These are phyloP conservation scores for Ciconia maguari DNA, from an alignment of 2,113 vertebrate species.

Conservation along the genomic window DNA sequence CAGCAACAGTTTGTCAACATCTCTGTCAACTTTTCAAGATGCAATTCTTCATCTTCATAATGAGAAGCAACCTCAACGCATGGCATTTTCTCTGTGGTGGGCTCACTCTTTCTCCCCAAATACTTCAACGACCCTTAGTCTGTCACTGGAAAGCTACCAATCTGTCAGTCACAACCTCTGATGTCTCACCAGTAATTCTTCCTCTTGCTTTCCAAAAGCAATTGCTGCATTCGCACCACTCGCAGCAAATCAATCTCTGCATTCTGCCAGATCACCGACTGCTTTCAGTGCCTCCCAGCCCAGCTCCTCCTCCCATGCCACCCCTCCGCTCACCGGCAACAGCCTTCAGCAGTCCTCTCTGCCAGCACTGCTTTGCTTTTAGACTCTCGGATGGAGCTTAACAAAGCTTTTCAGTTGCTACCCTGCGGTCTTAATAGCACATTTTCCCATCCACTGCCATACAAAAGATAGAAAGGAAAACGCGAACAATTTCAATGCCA, in stretches of 20 bases:
- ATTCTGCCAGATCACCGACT: neutral
- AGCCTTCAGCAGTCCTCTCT: neutral
- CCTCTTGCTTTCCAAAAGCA: slow-evolving; percentile 30
- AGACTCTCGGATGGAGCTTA: neutral
- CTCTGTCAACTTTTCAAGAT: slow-evolving; percentile 30
- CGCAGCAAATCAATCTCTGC: slow-evolving; percentile 10
- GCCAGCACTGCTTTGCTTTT: neutral
- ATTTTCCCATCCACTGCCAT: neutral
- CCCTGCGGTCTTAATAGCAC: neutral
- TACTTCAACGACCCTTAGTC: slow-evolving; percentile 34
- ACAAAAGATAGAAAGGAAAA: neutral
- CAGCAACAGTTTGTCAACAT: slow-evolving; percentile 43
- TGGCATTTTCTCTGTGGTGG: slow-evolving; percentile 45
- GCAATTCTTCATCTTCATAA: slow-evolving; percentile 46
- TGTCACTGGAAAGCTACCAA: slow-evolving; percentile 55
- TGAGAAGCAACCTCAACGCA: neutral
- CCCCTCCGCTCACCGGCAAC: neutral
- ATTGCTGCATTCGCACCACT: slow-evolving; percentile 3
- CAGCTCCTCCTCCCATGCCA: neutral
- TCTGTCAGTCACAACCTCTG: slow-evolving; percentile 48
- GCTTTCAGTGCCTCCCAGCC: neutral
- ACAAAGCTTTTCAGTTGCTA: neutral
- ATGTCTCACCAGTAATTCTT: slow-evolving; percentile 48
- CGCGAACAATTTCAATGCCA: neutral
- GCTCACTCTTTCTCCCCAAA: slow-evolving; percentile 35